Base-by-base conservation (phyloP, 2,888 invertebrate species). In the Aricia artaxerxes region DNA sequence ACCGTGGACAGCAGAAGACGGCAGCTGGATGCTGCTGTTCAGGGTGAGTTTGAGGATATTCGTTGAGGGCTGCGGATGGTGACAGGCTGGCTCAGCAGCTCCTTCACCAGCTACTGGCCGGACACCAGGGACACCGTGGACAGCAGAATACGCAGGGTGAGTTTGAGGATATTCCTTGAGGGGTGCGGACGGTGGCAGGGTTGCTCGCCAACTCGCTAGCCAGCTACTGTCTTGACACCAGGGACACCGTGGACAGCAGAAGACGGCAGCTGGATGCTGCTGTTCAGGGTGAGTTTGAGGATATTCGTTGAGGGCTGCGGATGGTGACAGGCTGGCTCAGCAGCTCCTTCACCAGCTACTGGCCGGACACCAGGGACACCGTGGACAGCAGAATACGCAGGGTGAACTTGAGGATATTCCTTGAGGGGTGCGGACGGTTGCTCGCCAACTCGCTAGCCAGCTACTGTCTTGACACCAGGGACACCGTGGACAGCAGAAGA, bases 11-110 rank as follows among this genome's bases (percentile, higher is more conserved):
- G 96, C 24, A 95, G 97, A 78, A 95, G 97, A 82, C 95, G 97
- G 83, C 96, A 97, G 80, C 92, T 98, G 64, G 98, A 98, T 88
- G 96, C 97, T 84, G 98, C 98, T 31, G 97, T 98, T 3, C 97
- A 98, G 90, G 98, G 97, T 93, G 73, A 57, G 60, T 61, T 13
- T 3, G 16, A n/a, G 9, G 38, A 16, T 44, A 7, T 40, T 6
- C 5, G 1, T 44, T 13, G 40, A 38, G 96, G 96, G 0, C 89
- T 96, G 24, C 94, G 96, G 40, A 95, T 96, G 80, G 94, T 96
- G 84, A 96, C 96, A 76, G 90, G 94, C 0, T 93, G 96, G 80
- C 90, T 97, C 49, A 95, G 96, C 0, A 95, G 95, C 79, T 95
- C 96, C 0, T 87, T 97, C 81, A 94, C 95, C 6, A 95, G 95